Conservation (phyloP, 2,888 invertebrate species). For the Asteroscopus sphinx region DNA sequence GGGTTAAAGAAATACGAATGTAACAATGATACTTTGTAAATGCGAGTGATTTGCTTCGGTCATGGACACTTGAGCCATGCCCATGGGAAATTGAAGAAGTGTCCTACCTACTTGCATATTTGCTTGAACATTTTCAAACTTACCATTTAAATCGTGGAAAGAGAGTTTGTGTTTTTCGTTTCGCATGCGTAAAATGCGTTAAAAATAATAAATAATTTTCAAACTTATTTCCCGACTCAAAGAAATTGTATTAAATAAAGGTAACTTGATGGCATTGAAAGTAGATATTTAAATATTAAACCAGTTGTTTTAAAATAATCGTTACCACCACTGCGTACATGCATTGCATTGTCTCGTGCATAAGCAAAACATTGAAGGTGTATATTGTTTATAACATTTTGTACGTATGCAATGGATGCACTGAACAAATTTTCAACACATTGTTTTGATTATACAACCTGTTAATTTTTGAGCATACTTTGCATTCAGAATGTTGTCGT, state of each 20-base stretch:
- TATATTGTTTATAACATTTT: constrained; percentile 33
- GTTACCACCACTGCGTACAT: constrained; percentile 7
- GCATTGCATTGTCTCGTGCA: constrained; percentile 28
- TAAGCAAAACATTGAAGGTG: constrained; percentile 37
- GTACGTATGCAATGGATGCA: constrained; percentile 14
- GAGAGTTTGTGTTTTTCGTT: too few species aligned
- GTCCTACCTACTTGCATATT: background rate
- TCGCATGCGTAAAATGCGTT: too few species aligned
- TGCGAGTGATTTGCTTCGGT: constrained; percentile 60
- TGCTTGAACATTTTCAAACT: constrained; percentile 7
- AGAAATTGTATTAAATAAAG: constrained; percentile 27
- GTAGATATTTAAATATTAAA: constrained; percentile 32
- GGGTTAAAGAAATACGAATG: constrained; percentile 61
- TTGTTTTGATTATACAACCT: constrained; percentile 26
- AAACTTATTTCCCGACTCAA: constrained; percentile 26
- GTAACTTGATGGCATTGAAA: constrained; percentile 48
- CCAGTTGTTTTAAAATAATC: constrained; percentile 44
- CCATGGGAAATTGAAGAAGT: constrained; percentile 44
- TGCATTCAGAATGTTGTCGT: constrained; percentile 7
- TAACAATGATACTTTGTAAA: constrained; percentile 54
- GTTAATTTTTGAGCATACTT: background rate
- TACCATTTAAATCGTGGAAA: too few species aligned
- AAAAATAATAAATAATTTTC: too few species aligned
- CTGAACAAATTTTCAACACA: constrained; percentile 19
- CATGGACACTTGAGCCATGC: constrained; percentile 52